A percentile compares a stretch with the other conserved stretches of the same genome.
phyloP scores from a whole-genome alignment of 2,888 invertebrate genomes.

The Bellardia pandia region DNA sequence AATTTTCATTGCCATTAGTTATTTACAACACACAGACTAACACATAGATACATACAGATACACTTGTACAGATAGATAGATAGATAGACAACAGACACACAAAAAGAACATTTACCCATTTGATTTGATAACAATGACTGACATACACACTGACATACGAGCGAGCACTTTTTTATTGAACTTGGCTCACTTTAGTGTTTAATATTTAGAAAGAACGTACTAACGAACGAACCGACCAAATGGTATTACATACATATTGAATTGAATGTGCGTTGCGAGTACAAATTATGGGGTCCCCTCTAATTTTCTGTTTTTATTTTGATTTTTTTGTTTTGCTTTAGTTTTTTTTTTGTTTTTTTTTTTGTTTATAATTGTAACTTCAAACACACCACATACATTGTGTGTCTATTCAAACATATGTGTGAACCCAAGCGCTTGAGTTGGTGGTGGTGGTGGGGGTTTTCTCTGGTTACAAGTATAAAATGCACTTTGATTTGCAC shows the following conservation, averaged over 20 bases:
- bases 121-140: constrained; percentile 50
- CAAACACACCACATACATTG: neutral
- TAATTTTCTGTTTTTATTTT: constrained; percentile 37
- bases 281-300: constrained; percentile 30
- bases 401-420: constrained; percentile 2
- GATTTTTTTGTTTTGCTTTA: constrained; percentile 31
- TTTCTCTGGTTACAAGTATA: constrained; percentile 42
- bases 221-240: too few relatives aligned
- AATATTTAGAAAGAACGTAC: constrained; percentile 49
- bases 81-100: neutral
- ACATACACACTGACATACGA: constrained; percentile 12
- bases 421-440: neutral
- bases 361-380: constrained; percentile 46
- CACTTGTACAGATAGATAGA: constrained; percentile 11
- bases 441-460: constrained; percentile 45
- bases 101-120: constrained; percentile 62
- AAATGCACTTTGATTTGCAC: constrained; percentile 66
- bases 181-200: constrained; percentile 69
- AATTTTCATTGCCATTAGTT: constrained; percentile 67
- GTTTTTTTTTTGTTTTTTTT: constrained; percentile 17
- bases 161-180: constrained; percentile 62
- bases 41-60: constrained; percentile 25
- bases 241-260: constrained; percentile 11
- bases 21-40: constrained; percentile 40
- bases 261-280: constrained; percentile 23